These are phyloP conservation scores for Etia nguti DNA, from an alignment of 2,113 vertebrate genomes.

Conservation along the genomic window DNA sequence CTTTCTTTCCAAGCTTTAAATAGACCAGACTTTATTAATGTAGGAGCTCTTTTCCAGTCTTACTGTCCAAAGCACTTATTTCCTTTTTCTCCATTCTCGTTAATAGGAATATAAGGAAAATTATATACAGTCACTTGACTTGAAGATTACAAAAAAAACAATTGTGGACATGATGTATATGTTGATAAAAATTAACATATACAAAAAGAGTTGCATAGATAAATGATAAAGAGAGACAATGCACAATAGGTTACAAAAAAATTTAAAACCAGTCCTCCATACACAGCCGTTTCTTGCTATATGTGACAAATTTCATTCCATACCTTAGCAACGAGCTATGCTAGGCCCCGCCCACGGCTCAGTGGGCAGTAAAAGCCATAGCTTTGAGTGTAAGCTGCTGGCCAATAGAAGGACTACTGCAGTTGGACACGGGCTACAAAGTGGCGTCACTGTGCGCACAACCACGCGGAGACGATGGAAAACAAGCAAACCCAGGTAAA, in stretches of 20 bases:
- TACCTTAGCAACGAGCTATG: not conserved
- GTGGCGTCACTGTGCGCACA: not conserved
- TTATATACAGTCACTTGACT: not conserved
- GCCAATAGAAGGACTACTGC: not conserved
- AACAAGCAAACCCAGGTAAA: slow-evolving; percentile 1
- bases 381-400: not conserved
- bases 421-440: not conserved
- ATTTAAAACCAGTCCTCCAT: not conserved
- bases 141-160: not conserved
- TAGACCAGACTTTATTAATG: not conserved
- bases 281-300: fast-evolving
- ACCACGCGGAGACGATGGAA: not conserved
- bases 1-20: not conserved
- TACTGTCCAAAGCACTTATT: not conserved
- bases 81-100: no score
- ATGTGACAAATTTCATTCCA: not conserved
- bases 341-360: not conserved
- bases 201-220: fast-evolving
- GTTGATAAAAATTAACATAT: not conserved
- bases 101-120: no score
- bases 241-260: not conserved
- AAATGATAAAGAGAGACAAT: not conserved
- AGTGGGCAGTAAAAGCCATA: not conserved
- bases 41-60: fast-evolving
- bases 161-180: not conserved